phyloP scores from a whole-genome alignment of 2,888 invertebrate species.

The Standfussiana lucernea region DNA sequence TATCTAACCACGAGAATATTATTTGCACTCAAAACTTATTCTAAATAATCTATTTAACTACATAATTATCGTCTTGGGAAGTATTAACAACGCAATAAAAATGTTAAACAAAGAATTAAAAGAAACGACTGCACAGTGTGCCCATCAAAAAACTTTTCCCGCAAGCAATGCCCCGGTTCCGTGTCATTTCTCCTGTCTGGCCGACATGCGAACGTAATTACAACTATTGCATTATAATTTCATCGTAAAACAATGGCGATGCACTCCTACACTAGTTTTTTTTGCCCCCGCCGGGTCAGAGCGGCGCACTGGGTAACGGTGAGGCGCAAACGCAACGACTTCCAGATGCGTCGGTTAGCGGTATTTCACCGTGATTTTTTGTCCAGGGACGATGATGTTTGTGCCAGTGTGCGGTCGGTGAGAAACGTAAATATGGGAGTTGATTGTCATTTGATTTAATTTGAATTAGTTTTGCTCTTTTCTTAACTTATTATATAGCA shows the following conservation, averaged over 20 bases:
- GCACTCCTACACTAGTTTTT: conserved; percentile 83
- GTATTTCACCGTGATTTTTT: conserved; percentile 86
- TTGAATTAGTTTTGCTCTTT: not conserved
- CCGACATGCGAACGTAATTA: conserved; percentile 80
- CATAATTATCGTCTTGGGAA: conserved; percentile 31
- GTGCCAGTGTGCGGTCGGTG: conserved; percentile 74
- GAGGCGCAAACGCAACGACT: conserved; percentile 84
- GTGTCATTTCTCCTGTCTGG: conserved; percentile 75
- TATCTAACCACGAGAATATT: not conserved
- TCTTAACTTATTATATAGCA: not conserved
- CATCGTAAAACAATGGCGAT: conserved; percentile 77
- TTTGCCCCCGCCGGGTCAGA: conserved; percentile 75
- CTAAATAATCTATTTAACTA: conserved; percentile 12
- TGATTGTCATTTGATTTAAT: conserved; percentile 29
- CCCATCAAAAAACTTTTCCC: conserved; percentile 64
- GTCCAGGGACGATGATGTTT: conserved; percentile 72
- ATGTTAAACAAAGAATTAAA: conserved; percentile 48
- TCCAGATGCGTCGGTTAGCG: conserved; percentile 89
- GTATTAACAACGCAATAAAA: conserved; percentile 38
- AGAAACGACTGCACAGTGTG: conserved; percentile 47
- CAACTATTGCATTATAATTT: conserved; percentile 78
- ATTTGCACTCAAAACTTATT: not conserved
- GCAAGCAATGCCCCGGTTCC: conserved; percentile 68
- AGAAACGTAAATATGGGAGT: conserved; percentile 71
- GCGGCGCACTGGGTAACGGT: conserved; percentile 82